Conservation (phyloP, 2,113 vertebrate genomes). For the Ornithorhynchus anatinus region DNA sequence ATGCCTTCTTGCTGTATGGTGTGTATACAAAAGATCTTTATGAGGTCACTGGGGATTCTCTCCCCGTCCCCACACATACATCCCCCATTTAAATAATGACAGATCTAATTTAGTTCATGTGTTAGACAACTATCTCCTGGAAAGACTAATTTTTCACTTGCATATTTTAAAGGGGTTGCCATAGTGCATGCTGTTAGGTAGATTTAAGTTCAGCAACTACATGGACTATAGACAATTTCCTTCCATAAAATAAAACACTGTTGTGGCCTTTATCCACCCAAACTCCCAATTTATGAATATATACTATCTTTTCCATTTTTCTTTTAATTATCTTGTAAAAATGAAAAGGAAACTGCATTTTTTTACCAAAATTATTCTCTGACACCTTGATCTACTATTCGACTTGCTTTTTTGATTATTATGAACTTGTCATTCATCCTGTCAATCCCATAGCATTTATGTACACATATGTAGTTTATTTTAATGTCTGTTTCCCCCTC, state of each 20-base stretch:
- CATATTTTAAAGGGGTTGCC: background rate
- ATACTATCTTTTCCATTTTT: conserved; percentile 28
- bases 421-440: conserved; percentile 17
- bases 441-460: no score
- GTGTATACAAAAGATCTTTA: conserved; percentile 17
- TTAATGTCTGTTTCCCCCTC: no score
- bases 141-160: conserved; percentile 28
- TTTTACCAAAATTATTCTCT: conserved; percentile 30
- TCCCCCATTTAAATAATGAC: background rate
- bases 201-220: background rate
- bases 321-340: conserved; percentile 2
- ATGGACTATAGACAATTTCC: background rate
- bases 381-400: background rate
- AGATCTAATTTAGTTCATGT: background rate
- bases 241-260: background rate
- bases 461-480: no score
- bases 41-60: conserved; percentile 8
- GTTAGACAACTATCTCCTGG: conserved; percentile 13
- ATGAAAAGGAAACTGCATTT: conserved; percentile 38
- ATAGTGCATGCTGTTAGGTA: background rate
- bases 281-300: conserved; percentile 29
- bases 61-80: background rate
- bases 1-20: conserved; percentile 12
- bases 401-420: conserved; percentile 33
- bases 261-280: background rate